Base-by-base conservation (phyloP, 2,888 invertebrate genomes). In the Drosophila colorata region DNA sequence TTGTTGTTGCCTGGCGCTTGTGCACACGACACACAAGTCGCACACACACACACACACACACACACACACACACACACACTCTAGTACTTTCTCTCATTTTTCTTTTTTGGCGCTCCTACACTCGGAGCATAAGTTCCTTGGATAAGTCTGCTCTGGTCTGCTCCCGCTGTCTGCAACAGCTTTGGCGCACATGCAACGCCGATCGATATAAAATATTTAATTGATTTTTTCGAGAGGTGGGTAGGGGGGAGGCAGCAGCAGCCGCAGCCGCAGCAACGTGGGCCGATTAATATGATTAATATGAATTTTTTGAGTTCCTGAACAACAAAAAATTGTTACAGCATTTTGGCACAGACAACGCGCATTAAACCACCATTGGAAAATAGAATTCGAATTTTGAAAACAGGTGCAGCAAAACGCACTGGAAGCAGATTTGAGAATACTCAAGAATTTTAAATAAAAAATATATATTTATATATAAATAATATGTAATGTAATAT, bases 21-120 rank as follows among this genome's bases (percentile, higher is more conserved):
- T 90, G 90, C 90, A 89, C 90, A 89, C 89, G 90, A 90, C 90
- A 90, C 90, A 84, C 88, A 86, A 90, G 74, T 71, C 74, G 40
- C 81, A 70, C 55, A 53, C 43, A 58, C 33, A 59, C 40, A 69
- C 57, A 44, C 44, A 52, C 48, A 57, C 31, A 28, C 31, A 14
- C 49, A 44, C 31, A 47, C 38, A 14, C 49, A 44, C 31, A 47
- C 38, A 20, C 48, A 35, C 38, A 41, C 48, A 41, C 38, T 18
- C 28, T 31, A 38, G 13, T 49, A 48, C 31, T 55, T 59, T 63
- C 61, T 40, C 69, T 63, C 61, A 49, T 57, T 60, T 33, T 33
- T 33, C 13, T 13, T 28, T 59, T 55, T 51, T 41, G 68, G 18
- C 48, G 46, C 74, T 58, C 73, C 56, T 59, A 69, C 69, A 66